Evolutionary conservation across 2,888 invertebrate genomes (phyloP), one percentile per base, ranked within the genome.

Genomic region (Hyposoter didymator): DNA sequence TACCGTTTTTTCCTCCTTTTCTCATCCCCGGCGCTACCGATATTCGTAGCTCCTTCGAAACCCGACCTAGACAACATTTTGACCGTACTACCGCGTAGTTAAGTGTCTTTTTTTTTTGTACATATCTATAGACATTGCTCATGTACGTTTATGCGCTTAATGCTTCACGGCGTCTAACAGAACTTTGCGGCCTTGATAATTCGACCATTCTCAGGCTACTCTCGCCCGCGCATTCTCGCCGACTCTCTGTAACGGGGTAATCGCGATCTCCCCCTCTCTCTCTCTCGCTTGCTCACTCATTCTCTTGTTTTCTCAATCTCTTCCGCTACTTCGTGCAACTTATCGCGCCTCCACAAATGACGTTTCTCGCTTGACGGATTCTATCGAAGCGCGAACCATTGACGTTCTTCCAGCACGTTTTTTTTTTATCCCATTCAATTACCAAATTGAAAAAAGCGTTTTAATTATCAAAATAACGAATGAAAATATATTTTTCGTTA

Each of bases 171-270:
- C 22, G 22, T 52, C 52, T 43, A 52, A 62, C 64, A 19, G 75
- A 28, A 32, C 32, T 64, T 73, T 5, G 19, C 78, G 78, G 84
- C 89, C 89, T 89, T 89, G 89, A 89, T 88, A 87, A 86, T 86
- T 86, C 85, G 84, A 72, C 47, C 76, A 76, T 81, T 76, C 79
- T 62, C 66, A 82, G 80, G 76, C 80, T 1, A 59, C 28, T 59
- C 85, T 87, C 87, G 79, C 88, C 84, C 81, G 79, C 87, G 59
- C 69, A 49, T 67, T 75, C 70, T 66, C 62, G 45, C 35, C 82
- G 64, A 72, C 62, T 82, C 47, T 74, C 47, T 74, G 70, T 87
- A 88, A 88, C 88, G 88, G 88, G 82, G 84, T 87, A 87, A 87
- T 87, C 84, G 83, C n/a, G 64, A 66, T 64, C 55, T 78, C 74